A percentile compares a stretch with the other conserved stretches of the same genome.
phyloP scores from a whole-genome alignment of 2,888 invertebrate species.

The Noctua fimbriata region DNA sequence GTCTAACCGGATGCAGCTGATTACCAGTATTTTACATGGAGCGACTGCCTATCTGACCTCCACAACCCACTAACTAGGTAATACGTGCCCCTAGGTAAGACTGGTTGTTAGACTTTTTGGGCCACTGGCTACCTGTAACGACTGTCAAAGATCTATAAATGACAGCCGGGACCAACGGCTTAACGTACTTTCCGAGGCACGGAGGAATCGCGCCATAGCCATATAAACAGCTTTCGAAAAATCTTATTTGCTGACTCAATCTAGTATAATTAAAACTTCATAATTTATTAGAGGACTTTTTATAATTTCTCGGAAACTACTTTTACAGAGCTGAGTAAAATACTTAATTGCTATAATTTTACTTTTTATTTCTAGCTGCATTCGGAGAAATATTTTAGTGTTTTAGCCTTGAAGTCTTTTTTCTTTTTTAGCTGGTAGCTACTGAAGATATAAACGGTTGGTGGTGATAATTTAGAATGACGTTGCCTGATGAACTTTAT shows the following conservation, averaged over 20 bases:
- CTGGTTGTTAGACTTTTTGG: too few species aligned
- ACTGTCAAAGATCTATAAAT: too few species aligned
- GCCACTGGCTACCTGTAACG: too few species aligned
- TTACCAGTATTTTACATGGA: too few species aligned
- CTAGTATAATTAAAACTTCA: slow-evolving; percentile 6
- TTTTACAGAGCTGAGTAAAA: slow-evolving; percentile 1
- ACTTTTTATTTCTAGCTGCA: not conserved
- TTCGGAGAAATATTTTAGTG: not conserved
- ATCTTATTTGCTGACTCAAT: not conserved
- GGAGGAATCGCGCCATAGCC: too few species aligned
- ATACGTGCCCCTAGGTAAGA: too few species aligned
- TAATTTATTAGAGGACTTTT: slow-evolving; percentile 8
- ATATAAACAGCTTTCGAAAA: too few species aligned
- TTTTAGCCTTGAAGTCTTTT: not conserved
- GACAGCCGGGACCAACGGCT: too few species aligned
- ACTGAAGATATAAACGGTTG: not conserved
- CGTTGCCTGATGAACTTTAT: not conserved
- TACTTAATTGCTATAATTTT: slow-evolving; percentile 21
- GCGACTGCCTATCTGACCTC: too few species aligned
- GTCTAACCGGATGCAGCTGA: too few species aligned
- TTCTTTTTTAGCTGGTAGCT: not conserved
- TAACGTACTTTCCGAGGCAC: too few species aligned
- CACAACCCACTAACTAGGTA: too few species aligned
- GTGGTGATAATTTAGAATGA: not conserved
- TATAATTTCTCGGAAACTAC: slow-evolving; percentile 3